Percentiles rank a stretch among this genome's conserved stretches.
Conservation (phyloP, 2,113 vertebrate genomes). For the Fukomys damarensis region DNA sequence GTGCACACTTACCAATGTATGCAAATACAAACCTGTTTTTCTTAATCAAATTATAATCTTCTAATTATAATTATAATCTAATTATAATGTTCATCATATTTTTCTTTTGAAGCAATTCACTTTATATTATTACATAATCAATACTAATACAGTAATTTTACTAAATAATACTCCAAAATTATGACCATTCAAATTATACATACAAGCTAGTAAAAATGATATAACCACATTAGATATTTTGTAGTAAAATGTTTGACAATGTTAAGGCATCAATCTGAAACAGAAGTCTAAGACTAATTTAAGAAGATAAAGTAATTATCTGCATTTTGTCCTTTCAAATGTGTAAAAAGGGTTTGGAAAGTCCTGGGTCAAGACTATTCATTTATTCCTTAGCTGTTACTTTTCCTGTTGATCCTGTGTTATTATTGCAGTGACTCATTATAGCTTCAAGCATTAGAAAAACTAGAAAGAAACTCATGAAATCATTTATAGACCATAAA, state of each 20-base stretch:
- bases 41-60: neutral
- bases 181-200: conserved; percentile 42
- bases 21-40: neutral
- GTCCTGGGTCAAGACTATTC: neutral
- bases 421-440: neutral
- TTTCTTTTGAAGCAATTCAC: neutral
- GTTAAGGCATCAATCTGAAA: neutral
- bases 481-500: conserved; percentile 2
- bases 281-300: conserved; percentile 7
- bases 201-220: conserved; percentile 43
- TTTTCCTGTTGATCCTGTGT: neutral
- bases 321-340: neutral
- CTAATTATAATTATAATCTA: no score
- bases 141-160: neutral
- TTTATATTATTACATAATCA: neutral
- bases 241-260: conserved; percentile 39
- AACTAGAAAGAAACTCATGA: neutral
- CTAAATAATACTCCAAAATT: conserved; percentile 5
- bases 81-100: neutral
- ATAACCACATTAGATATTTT: conserved; percentile 2
- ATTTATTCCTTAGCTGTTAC: neutral
- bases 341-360: neutral
- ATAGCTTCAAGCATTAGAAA: neutral
- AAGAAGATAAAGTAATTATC: conserved; percentile 24
- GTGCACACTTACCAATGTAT: neutral